Evolutionary conservation across 2,797 vertebrate genomes (phyloP).

Genomic region (Hephaestus fuliginosus): DNA sequence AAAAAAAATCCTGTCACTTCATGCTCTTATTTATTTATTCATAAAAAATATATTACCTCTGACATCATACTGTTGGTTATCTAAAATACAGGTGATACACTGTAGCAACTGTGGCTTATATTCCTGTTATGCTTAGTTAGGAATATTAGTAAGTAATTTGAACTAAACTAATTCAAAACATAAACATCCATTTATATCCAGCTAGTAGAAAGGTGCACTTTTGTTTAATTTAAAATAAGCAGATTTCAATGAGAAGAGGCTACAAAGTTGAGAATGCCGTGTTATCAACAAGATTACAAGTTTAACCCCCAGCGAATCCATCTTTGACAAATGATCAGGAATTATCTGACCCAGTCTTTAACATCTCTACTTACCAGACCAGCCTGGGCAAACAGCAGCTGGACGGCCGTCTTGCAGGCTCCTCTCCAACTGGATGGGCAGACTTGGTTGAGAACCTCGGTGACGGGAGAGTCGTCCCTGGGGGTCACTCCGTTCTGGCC

Average conservation of each 20-base stretch:
- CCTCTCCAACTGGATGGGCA: conserved; percentile 98
- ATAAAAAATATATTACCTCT: too few relatives aligned
- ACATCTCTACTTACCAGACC: conserved; percentile 91
- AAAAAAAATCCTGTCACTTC: background rate
- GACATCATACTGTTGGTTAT: too few relatives aligned
- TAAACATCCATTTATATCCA: background rate
- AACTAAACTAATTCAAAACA: background rate
- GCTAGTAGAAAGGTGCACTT: background rate
- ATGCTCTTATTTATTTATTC: background rate
- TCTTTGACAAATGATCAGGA: background rate
- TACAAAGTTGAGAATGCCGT: background rate
- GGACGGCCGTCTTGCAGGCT: conserved; percentile 98
- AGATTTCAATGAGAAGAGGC: background rate
- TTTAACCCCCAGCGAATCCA: background rate
- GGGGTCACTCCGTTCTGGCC: conserved; percentile 93
- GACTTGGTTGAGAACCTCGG: conserved; percentile 97
- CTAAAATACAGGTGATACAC: background rate
- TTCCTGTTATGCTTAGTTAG: background rate
- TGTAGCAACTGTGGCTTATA: background rate
- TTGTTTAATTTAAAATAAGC: background rate
- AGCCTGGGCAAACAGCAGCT: conserved; percentile 97
- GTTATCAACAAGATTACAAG: background rate
- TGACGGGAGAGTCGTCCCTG: conserved; percentile 93
- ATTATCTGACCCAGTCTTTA: too few relatives aligned
- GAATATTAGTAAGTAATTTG: background rate